A percentile compares a stretch with the other conserved stretches of the same genome.
Conservation (phyloP, 2,113 vertebrate genomes). For the Apaloderma vittatum region DNA sequence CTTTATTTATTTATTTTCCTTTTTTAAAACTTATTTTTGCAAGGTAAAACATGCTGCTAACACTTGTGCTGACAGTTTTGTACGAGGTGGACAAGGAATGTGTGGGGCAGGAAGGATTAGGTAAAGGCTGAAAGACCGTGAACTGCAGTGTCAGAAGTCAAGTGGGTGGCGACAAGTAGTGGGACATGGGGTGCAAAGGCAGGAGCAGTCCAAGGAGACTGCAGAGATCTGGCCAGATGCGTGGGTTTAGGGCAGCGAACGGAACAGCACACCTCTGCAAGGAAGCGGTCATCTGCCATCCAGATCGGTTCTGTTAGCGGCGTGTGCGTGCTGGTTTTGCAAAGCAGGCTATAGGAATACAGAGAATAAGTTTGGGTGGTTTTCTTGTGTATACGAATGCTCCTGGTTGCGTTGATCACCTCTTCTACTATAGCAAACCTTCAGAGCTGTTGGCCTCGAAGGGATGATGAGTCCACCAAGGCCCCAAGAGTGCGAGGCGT, state of each 20-base stretch:
- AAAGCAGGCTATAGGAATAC: background rate
- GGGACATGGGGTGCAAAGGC: background rate
- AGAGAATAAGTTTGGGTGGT: background rate
- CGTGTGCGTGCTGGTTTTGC: background rate
- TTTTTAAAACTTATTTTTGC: background rate
- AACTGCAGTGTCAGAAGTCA: background rate
- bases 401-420: background rate
- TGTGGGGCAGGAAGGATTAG: background rate
- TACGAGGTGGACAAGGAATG: background rate
- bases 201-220: background rate
- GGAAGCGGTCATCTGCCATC: background rate
- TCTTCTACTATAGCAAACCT: background rate
- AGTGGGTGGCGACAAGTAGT: background rate
- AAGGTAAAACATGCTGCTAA: background rate
- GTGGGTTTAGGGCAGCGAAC: background rate
- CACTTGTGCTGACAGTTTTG: background rate
- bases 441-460: background rate
- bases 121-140: background rate
- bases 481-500: background rate
- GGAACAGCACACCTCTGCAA: background rate
- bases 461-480: background rate
- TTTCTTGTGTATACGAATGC: background rate
- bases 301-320: fast-evolving
- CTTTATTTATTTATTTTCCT: too few relatives aligned
- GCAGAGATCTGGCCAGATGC: too few relatives aligned